These are phyloP conservation scores for Catonia carolina DNA, from an alignment of 2,888 invertebrate species.

Conservation along the genomic window DNA sequence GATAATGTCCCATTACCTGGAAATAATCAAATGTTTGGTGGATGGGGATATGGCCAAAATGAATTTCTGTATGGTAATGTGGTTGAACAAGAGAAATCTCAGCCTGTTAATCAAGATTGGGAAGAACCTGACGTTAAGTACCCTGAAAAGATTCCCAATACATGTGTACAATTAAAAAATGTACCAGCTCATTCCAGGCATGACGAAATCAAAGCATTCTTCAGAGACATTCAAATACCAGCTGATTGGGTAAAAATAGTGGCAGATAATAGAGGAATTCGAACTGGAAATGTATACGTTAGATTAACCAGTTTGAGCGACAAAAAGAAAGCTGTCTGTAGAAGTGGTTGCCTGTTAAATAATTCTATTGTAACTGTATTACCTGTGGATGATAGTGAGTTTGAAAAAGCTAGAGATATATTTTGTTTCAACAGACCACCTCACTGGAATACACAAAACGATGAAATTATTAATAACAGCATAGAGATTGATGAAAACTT, in stretches of 20 bases:
- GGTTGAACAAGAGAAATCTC: not conserved
- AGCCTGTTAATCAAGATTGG: not conserved
- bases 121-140: no score
- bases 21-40: not conserved
- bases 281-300: slow-evolving; percentile 73
- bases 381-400: slow-evolving; percentile 62
- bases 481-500: no score
- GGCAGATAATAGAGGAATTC: slow-evolving; percentile 69
- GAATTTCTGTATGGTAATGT: not conserved
- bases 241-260: slow-evolving; percentile 81
- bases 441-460: no score
- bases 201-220: slow-evolving; percentile 74
- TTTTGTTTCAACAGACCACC: no score
- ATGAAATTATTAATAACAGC: no score
- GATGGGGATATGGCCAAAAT: not conserved
- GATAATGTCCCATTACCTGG: no score
- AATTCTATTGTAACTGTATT: slow-evolving; percentile 60
- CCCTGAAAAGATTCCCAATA: slow-evolving; percentile 34
- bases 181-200: slow-evolving; percentile 67
- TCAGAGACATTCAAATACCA: slow-evolving; percentile 52
- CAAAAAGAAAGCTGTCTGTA: slow-evolving; percentile 61
- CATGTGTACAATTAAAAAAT: slow-evolving; percentile 65
- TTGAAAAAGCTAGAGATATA: slow-evolving; percentile 63
- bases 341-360: slow-evolving; percentile 56
- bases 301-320: slow-evolving; percentile 65